Evolutionary conservation across 2,888 invertebrate genomes (phyloP), one percentile per base, ranked within the genome.

Genomic region (Epinotia brunnichana): DNA sequence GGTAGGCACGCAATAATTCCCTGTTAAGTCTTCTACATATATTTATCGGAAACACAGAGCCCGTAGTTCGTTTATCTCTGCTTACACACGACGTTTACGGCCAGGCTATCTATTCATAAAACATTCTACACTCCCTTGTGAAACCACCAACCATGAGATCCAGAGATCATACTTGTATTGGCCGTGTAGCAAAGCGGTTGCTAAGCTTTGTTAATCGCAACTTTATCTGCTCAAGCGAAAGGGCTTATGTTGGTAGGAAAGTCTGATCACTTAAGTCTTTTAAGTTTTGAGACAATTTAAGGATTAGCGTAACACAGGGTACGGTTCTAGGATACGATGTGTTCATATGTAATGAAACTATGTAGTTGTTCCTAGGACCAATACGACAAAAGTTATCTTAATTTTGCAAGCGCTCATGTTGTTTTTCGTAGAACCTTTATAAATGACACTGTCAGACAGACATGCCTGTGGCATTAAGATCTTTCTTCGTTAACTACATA

Each of bases 11-110:
- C 54, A 21, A 3, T 24, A 56, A 56, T 13, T 56, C 54, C 54
- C 54, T 24, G 54, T 56, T 56, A 56, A 54, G 19, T 54, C 11
- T 24, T 21, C 24, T 56, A 24, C 21, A 13, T 56, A 13, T 56
- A 56, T 56, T 56, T 24, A 56, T 56, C 54, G 54, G 24, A 56
- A 21, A 56, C 54, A 56, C 54, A 21, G 24, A 24, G 54, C 24
- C 54, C 54, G 13, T 13, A 56, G 24, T 56, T 56, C 54, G 21
- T 21, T 56, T 56, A 56, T 56, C 54, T 56, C 24, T 56, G 54
- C 54, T 56, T 24, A 56, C 54, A 56, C 54, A 56, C 15, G 13
- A 56, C 54, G 54, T 56, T 56, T 56, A 56, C 54, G 24, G 54
- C 13, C 13, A 24, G 21, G 15, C 11, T 48, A n/a, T n/a, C 7